A percentile compares a stretch with the other conserved stretches of the same genome.
Conservation (phyloP, 2,888 invertebrate species). For the Phalera bucephala region DNA sequence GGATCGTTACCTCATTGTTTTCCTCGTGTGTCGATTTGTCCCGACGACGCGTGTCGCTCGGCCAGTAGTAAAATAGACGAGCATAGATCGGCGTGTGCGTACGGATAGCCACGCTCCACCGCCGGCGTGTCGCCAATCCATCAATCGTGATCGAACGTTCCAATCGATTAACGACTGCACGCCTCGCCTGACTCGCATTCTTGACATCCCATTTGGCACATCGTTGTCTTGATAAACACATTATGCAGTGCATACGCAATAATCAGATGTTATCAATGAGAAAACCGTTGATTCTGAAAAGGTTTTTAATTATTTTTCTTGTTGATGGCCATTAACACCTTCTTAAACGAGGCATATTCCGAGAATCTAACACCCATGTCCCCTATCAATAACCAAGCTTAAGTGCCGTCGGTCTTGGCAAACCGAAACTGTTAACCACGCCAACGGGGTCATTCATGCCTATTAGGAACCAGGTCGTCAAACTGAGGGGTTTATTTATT, state of each 20-base stretch:
- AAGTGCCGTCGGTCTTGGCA: conserved; percentile 14
- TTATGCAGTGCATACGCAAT: conserved; percentile 13
- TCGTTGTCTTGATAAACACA: conserved; percentile 39
- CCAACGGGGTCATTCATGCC: conserved; percentile 25
- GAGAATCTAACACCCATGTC: neutral
- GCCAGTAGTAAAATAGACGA: conserved; percentile 68
- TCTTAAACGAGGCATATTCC: no score
- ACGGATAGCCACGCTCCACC: conserved; percentile 49
- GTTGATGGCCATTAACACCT: no score
- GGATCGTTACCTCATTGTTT: conserved; percentile 76
- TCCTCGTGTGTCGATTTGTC: conserved; percentile 72
- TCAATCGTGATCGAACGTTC: conserved; percentile 73
- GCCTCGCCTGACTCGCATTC: conserved; percentile 53
- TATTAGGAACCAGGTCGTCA: conserved; percentile 18
- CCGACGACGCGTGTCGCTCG: conserved; percentile 54
- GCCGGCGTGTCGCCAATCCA: conserved; percentile 69
- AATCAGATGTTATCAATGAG: no score
- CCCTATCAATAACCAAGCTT: conserved; percentile 5
- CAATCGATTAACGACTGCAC: conserved; percentile 66
- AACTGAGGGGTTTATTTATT: conserved; percentile 4
- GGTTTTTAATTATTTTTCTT: no score
- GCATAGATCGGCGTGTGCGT: conserved; percentile 55
- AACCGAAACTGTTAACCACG: conserved; percentile 17
- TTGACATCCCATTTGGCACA: conserved; percentile 47
- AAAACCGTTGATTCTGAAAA: no score